These are phyloP conservation scores for Sebastes iracundus DNA, from an alignment of 2,797 vertebrate species.

Conservation along the genomic window DNA sequence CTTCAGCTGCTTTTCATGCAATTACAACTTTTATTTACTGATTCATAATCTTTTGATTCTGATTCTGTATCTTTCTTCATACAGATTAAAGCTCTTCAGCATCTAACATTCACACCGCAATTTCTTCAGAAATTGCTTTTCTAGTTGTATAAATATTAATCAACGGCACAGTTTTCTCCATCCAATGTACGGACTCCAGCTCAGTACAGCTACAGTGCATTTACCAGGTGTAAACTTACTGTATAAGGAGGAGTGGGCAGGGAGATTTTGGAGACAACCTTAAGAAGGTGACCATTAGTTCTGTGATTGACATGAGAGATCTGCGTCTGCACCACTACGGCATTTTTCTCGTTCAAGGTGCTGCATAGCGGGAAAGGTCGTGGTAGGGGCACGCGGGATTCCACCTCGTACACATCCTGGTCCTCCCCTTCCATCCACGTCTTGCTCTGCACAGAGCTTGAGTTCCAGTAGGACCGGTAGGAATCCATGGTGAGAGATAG, in stretches of 20 bases:
- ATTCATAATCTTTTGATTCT: too few species aligned
- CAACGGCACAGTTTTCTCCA: background rate
- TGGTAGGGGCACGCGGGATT: constrained; percentile 94
- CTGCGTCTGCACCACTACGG: constrained; percentile 92
- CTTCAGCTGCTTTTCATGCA: too few species aligned
- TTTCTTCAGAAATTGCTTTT: too few species aligned
- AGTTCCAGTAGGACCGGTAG: constrained; percentile 86
- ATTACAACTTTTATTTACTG: too few species aligned
- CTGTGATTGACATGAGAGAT: constrained; percentile 91
- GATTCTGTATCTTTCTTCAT: too few species aligned
- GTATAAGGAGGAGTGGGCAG: constrained; percentile 96
- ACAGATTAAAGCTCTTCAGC: too few species aligned
- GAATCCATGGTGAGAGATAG: constrained; percentile 87
- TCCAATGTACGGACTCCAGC: background rate
- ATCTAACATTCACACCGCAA: too few species aligned
- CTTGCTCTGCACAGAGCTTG: constrained; percentile 70
- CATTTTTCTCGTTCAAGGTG: constrained; percentile 88
- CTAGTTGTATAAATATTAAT: constrained; percentile 38
- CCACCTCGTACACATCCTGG: constrained; percentile 92
- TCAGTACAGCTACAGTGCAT: background rate
- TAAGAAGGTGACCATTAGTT: constrained; percentile 89
- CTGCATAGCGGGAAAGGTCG: constrained; percentile 88
- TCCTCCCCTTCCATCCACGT: constrained; percentile 89
- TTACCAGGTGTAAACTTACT: constrained; percentile 85
- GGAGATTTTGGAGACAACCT: constrained; percentile 95